A percentile compares a stretch with the other conserved stretches of the same genome.
Conservation (phyloP, 2,797 vertebrate genomes). For the Pterois miles region DNA sequence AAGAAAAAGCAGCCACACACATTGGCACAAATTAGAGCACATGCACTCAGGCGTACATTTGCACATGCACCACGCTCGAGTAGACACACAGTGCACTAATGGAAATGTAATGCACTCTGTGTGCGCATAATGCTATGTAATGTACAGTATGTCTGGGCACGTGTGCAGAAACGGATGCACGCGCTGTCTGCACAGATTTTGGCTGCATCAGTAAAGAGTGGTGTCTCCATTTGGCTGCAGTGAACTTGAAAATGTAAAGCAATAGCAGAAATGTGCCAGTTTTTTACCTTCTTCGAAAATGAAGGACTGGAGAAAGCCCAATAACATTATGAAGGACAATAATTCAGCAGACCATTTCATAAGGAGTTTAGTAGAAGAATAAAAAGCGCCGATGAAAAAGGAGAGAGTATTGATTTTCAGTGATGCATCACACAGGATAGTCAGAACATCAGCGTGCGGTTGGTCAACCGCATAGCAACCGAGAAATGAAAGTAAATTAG, state of each 20-base stretch:
- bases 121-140: conserved; percentile 43
- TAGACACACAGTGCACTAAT: conserved; percentile 39
- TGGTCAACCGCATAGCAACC: conserved; percentile 58
- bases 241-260: conserved; percentile 43
- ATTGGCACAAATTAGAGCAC: conserved; percentile 53
- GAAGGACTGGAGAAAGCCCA: conserved; percentile 8
- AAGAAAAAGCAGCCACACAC: conserved; percentile 24
- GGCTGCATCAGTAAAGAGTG: conserved; percentile 43
- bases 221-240: conserved; percentile 34
- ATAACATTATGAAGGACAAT: conserved; percentile 29
- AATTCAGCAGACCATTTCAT: conserved; percentile 35
- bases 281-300: conserved; percentile 10
- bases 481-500: conserved; percentile 44
- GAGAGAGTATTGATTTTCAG: conserved; percentile 56
- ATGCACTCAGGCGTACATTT: conserved; percentile 27
- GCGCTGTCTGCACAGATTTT: conserved; percentile 49
- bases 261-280: conserved; percentile 14
- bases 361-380: conserved; percentile 25
- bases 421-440: conserved; percentile 52
- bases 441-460: conserved; percentile 54
- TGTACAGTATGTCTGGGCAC: conserved; percentile 43
- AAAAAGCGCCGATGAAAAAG: conserved; percentile 46
- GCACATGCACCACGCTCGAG: conserved; percentile 29
- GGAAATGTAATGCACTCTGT: conserved; percentile 22
- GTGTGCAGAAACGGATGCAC: conserved; percentile 39